phyloP scores from a whole-genome alignment of 1,140 invertebrate genomes.

The Wasmannia auropunctata region DNA sequence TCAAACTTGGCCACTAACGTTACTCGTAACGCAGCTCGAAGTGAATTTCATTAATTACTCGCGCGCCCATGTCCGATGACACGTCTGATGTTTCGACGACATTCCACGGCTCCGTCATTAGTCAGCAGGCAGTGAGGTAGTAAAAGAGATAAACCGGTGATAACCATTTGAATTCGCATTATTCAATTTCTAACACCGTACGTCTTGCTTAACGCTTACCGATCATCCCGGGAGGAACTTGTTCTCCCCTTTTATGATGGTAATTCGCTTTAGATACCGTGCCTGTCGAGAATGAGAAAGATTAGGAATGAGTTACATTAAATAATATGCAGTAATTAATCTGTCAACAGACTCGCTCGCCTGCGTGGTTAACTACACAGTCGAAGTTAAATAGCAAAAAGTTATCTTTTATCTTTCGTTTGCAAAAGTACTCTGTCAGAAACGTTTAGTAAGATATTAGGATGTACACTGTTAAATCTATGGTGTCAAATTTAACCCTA shows the following conservation, averaged over 20 bases:
- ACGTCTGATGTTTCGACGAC: background rate
- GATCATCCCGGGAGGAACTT: background rate
- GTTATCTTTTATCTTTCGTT: background rate
- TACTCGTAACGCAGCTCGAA: slow-evolving; percentile 1
- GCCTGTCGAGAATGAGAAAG: background rate
- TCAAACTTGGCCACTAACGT: background rate
- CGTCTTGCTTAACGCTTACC: slow-evolving; percentile 1
- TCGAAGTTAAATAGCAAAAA: background rate
- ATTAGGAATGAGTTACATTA: background rate
- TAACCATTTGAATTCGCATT: slow-evolving; percentile 10
- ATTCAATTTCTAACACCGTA: slow-evolving; percentile 18
- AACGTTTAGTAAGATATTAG: background rate
- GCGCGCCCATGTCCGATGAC: background rate
- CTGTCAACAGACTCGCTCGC: background rate
- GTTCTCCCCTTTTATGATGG: background rate
- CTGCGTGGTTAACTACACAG: background rate
- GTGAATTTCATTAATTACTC: slow-evolving; percentile 33
- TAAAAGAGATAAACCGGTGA: background rate
- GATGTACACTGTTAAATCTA: background rate
- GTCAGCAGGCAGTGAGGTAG: background rate
- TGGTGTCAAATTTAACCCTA: too few relatives aligned
- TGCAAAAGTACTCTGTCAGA: background rate
- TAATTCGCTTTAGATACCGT: background rate
- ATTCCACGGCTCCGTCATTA: background rate
- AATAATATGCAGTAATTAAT: background rate